Conservation (phyloP, 2,797 vertebrate species). For the Catamblyrhynchus diadema region DNA sequence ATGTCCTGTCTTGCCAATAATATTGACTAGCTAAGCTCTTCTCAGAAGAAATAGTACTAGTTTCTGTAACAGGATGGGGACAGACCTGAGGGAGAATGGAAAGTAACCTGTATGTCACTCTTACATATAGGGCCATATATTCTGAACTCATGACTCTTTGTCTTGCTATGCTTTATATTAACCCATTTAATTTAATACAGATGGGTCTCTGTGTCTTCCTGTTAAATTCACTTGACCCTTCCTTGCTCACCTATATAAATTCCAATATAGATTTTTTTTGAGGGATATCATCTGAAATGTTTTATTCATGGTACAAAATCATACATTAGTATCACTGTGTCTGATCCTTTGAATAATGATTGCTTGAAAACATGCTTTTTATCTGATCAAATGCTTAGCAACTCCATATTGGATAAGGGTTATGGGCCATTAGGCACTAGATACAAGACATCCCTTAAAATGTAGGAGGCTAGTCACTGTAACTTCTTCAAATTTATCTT, state of each 20-base stretch:
- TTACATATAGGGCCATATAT: not conserved
- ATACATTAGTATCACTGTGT: constrained; percentile 28
- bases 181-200: constrained; percentile 14
- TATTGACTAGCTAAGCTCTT: not conserved
- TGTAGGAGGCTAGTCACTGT: not conserved
- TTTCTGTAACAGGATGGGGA: not conserved
- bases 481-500: constrained; percentile 5
- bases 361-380: constrained; percentile 38
- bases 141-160: not conserved
- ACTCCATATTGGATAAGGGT: not conserved
- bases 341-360: constrained; percentile 51
- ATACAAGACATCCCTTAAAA: not conserved
- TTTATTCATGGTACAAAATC: constrained; percentile 65
- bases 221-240: constrained; percentile 32
- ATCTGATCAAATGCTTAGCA: constrained; percentile 31
- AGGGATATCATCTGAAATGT: constrained; percentile 41
- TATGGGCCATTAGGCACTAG: not conserved
- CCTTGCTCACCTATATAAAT: constrained; percentile 33
- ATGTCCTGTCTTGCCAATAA: not conserved
- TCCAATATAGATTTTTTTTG: constrained; percentile 56
- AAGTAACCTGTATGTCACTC: not conserved
- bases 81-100: not conserved
- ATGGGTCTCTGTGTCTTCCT: not conserved
- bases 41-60: not conserved
- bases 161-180: not conserved